A percentile compares a stretch with the other conserved stretches of the same genome.
Evolutionary conservation across 1,140 invertebrate species (phyloP).

Genomic region (Drosophila simulans): DNA sequence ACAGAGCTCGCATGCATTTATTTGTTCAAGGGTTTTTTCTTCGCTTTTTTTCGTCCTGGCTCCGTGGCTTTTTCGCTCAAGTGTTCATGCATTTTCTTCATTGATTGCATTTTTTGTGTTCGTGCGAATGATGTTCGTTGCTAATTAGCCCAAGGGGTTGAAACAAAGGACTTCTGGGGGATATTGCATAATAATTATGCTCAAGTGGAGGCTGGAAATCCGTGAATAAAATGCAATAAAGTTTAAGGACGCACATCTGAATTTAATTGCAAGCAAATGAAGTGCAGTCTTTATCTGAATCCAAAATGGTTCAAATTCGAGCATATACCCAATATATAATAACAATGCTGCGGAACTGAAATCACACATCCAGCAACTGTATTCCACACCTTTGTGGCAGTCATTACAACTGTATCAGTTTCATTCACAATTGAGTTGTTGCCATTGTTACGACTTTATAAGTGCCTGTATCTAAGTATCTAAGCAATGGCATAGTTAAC

Average conservation of each 20-base stretch:
- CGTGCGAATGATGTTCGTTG: slow-evolving; percentile 35
- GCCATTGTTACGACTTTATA: slow-evolving; percentile 51
- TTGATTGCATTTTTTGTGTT: slow-evolving; percentile 67
- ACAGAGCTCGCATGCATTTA: slow-evolving; percentile 65
- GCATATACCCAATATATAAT: neutral
- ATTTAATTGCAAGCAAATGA: slow-evolving; percentile 28
- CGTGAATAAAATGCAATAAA: slow-evolving; percentile 43
- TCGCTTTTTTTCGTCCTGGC: slow-evolving; percentile 3
- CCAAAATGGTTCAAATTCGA: neutral
- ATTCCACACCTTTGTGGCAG: slow-evolving; percentile 33
- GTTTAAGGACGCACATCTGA: slow-evolving; percentile 23
- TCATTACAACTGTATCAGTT: slow-evolving; percentile 51
- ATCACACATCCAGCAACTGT: slow-evolving; percentile 11
- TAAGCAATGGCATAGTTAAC: slow-evolving; percentile 66
- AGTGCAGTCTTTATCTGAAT: neutral
- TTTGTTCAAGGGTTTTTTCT: slow-evolving; percentile 47
- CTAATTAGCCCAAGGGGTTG: slow-evolving; percentile 65
- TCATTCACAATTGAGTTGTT: slow-evolving; percentile 51
- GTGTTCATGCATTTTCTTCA: slow-evolving; percentile 75
- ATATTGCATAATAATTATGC: slow-evolving; percentile 42
- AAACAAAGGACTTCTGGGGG: slow-evolving; percentile 28
- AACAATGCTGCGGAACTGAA: slow-evolving; percentile 4
- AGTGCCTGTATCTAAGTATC: slow-evolving; percentile 57
- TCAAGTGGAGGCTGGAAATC: slow-evolving; percentile 35
- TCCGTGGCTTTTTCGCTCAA: slow-evolving; percentile 23